Percentiles rank a stretch among this genome's conserved stretches.
Evolutionary conservation across 2,888 invertebrate genomes (phyloP).

Genomic region (Ctena decussata): DNA sequence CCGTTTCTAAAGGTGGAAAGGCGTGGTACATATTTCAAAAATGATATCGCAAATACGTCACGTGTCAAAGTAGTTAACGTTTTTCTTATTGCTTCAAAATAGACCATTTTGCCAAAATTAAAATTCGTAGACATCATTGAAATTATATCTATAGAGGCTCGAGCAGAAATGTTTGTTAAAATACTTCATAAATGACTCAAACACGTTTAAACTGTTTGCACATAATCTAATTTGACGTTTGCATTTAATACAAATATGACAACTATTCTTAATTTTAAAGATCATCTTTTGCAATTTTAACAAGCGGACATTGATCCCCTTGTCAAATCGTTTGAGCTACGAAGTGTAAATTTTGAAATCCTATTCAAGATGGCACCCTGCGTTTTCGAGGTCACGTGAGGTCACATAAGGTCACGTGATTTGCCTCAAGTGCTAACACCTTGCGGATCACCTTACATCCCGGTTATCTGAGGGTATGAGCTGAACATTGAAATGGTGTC

Average conservation of each 20-base stretch:
- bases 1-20: too few species aligned
- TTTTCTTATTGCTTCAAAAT: too few species aligned
- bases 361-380: constrained; percentile 16
- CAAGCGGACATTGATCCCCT: constrained; percentile 1
- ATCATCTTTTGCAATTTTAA: constrained; percentile 9
- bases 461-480: constrained; percentile 37
- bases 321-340: not conserved
- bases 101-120: too few species aligned
- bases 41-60: too few species aligned
- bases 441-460: constrained; percentile 46
- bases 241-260: constrained; percentile 3
- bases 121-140: not conserved
- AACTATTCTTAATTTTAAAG: not conserved
- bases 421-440: constrained; percentile 35
- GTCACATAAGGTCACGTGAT: constrained; percentile 45
- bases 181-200: constrained; percentile 12
- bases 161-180: constrained; percentile 1
- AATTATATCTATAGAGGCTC: not conserved
- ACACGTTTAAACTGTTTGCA: constrained; percentile 1
- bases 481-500: constrained; percentile 36
- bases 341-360: not conserved
- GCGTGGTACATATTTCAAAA: too few species aligned
- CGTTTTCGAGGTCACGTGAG: constrained; percentile 50
- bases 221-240: constrained; percentile 16
- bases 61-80: too few species aligned